A percentile compares a stretch with the other conserved stretches of the same genome.
Conservation (phyloP, 2,113 vertebrate species). For the Thamnaconus septentrionalis region DNA sequence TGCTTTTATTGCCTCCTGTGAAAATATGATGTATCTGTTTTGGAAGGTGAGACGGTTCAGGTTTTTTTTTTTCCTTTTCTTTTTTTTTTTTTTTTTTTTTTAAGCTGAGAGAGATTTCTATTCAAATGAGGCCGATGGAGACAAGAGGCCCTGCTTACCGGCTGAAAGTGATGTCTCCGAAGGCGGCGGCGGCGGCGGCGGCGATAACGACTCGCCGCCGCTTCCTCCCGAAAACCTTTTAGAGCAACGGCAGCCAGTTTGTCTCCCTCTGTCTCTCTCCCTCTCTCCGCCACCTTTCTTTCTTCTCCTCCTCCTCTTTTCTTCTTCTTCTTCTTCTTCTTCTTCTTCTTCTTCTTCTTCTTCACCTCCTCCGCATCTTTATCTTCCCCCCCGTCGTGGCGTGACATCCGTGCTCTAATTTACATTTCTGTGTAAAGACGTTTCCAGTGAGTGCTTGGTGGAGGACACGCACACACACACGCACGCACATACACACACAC, state of each 20-base stretch:
- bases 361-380: constrained; percentile 22
- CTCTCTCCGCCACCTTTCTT: constrained; percentile 25
- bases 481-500: too few relatives aligned
- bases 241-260: too few relatives aligned
- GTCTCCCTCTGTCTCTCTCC: too few relatives aligned
- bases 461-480: too few relatives aligned
- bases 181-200: constrained; percentile 27
- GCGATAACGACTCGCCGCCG: too few relatives aligned
- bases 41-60: constrained; percentile 42
- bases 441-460: too few relatives aligned
- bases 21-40: constrained; percentile 64
- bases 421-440: too few relatives aligned
- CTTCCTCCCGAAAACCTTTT: too few relatives aligned
- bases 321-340: constrained; percentile 17
- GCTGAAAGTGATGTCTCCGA: constrained; percentile 40
- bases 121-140: constrained; percentile 56
- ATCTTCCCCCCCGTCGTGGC: constrained; percentile 9
- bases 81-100: not conserved
- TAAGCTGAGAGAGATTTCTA: constrained; percentile 30
- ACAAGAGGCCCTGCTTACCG: constrained; percentile 27
- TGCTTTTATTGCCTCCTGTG: constrained; percentile 64
- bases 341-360: constrained; percentile 12
- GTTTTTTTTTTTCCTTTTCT: not conserved
- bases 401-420: not conserved
- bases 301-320: constrained; percentile 29